Percentiles rank a stretch among this genome's conserved stretches.
phyloP scores from a whole-genome alignment of 2,888 invertebrate species.

The Leuctra nigra region DNA sequence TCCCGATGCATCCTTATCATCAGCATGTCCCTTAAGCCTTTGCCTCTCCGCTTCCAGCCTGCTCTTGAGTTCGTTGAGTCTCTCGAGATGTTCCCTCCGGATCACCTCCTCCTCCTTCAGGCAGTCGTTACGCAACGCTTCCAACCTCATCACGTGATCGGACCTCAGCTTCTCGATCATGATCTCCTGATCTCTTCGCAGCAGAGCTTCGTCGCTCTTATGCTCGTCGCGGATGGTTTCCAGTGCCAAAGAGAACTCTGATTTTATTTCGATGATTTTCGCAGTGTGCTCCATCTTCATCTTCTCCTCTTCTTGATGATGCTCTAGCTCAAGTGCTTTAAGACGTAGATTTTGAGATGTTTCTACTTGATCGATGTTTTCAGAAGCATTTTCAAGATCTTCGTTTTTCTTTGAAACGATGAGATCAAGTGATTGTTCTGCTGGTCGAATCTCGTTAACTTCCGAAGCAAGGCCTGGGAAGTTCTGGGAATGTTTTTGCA shows the following conservation, averaged over 20 bases:
- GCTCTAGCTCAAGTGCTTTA: background rate
- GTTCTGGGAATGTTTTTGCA: slow-evolving; percentile 8
- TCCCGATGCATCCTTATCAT: slow-evolving; percentile 2
- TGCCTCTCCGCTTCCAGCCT: slow-evolving; percentile 50
- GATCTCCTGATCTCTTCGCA: background rate
- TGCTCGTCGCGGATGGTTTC: background rate
- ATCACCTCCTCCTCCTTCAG: slow-evolving; percentile 56
- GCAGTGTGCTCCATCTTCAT: background rate
- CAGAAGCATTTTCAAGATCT: background rate
- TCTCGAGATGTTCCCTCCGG: slow-evolving; percentile 59
- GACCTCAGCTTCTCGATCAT: background rate
- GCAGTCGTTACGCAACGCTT: background rate
- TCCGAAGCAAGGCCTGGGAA: background rate
- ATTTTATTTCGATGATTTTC: background rate
- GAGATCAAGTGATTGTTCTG: background rate
- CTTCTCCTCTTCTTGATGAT: background rate
- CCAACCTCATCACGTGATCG: slow-evolving; percentile 3
- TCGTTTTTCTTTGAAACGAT: background rate
- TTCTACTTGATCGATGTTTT: background rate
- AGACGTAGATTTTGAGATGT: background rate
- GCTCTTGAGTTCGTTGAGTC: slow-evolving; percentile 55
- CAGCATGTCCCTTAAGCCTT: slow-evolving; percentile 33
- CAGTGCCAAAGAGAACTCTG: background rate
- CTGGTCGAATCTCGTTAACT: background rate
- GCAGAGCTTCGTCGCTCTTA: background rate